A percentile compares a stretch with the other conserved stretches of the same genome.
These are phyloP conservation scores for Megamerina dolium DNA, from an alignment of 2,888 invertebrate genomes.

Conservation along the genomic window DNA sequence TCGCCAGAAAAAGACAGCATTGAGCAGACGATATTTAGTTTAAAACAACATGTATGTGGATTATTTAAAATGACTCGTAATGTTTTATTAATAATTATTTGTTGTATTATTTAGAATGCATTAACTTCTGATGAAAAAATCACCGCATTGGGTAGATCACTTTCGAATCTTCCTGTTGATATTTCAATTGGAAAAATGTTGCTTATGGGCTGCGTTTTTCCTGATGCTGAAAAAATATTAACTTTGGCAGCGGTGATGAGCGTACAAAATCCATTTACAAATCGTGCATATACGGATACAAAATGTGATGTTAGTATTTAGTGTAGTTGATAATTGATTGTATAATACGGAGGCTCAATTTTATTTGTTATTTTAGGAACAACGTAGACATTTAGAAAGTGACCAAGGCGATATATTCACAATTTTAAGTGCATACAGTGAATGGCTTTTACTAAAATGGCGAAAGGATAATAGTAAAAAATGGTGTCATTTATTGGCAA, in stretches of 20 bases:
- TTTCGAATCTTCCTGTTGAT: slow-evolving; percentile 89
- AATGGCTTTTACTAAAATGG: slow-evolving; percentile 80
- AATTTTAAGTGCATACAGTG: slow-evolving; percentile 75
- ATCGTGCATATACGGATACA: slow-evolving; percentile 76
- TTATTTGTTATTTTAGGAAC: slow-evolving; percentile 57
- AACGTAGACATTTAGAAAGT: slow-evolving; percentile 76
- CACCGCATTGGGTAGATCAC: slow-evolving; percentile 77
- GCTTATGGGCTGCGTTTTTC: slow-evolving; percentile 82
- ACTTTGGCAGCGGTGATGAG: slow-evolving; percentile 88
- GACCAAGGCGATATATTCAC: slow-evolving; percentile 95
- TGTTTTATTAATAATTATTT: neutral
- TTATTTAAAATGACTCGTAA: neutral
- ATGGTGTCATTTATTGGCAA: slow-evolving; percentile 85
- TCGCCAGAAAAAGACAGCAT: slow-evolving; percentile 78
- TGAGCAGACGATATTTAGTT: slow-evolving; percentile 76
- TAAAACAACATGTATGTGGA: slow-evolving; percentile 70
- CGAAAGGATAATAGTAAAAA: slow-evolving; percentile 53
- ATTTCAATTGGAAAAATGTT: slow-evolving; percentile 93
- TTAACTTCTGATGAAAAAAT: slow-evolving; percentile 72
- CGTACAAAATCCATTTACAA: slow-evolving; percentile 89
- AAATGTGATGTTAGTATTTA: slow-evolving; percentile 63
- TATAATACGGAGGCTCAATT: too few relatives aligned
- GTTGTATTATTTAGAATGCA: slow-evolving; percentile 73
- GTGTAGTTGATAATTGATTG: neutral
- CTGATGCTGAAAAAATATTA: slow-evolving; percentile 81